A percentile compares a stretch with the other conserved stretches of the same genome.
These are phyloP conservation scores for Paramacrobiotus metropolitanus DNA, from an alignment of 1,140 invertebrate genomes.

Conservation along the genomic window DNA sequence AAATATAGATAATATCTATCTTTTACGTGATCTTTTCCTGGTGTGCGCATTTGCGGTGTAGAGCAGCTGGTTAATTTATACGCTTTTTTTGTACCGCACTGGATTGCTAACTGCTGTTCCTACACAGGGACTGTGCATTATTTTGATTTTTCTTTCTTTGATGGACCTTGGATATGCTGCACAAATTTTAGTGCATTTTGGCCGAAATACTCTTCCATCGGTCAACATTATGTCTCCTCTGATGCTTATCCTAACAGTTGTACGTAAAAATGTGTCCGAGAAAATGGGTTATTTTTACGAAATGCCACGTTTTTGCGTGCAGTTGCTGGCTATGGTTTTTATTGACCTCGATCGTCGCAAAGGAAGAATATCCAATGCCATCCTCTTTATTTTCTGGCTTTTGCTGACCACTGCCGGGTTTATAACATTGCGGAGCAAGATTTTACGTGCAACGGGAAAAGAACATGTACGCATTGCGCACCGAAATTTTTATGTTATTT, in stretches of 20 bases:
- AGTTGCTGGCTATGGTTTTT: neutral
- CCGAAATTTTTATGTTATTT: no score
- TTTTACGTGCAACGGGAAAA: neutral
- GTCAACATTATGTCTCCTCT: neutral
- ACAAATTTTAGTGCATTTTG: neutral
- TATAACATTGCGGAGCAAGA: neutral
- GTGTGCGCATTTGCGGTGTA: no score
- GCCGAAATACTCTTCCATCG: neutral
- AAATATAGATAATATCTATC: no score
- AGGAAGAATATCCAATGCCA: neutral
- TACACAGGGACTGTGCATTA: neutral
- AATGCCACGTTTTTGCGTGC: no score
- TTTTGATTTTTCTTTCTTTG: neutral
- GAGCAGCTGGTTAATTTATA: no score
- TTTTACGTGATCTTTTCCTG: no score
- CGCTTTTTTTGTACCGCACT: no score
- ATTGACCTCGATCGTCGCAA: neutral
- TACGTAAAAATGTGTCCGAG: neutral
- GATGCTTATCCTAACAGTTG: neutral
- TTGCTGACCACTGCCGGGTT: neutral
- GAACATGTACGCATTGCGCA: neutral
- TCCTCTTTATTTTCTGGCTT: neutral
- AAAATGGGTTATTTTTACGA: no score
- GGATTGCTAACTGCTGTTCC: no score
- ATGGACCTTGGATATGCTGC: neutral